phyloP scores from a whole-genome alignment of 2,113 vertebrate genomes.

The Amphiprion percula region DNA sequence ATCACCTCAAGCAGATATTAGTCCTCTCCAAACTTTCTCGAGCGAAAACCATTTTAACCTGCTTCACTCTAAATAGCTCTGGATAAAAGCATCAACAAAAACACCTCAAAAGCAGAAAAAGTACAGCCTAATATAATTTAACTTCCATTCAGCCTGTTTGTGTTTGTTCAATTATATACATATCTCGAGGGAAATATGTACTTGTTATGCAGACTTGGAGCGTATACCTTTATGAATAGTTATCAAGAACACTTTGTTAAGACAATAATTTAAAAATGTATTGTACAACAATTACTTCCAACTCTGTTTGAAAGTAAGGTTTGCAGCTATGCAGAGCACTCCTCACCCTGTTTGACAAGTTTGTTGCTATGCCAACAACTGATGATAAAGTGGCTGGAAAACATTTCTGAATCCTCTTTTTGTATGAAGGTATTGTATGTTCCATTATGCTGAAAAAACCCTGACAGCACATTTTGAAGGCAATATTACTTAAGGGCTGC shows the following conservation, averaged over 20 bases:
- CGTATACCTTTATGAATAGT: constrained; percentile 15
- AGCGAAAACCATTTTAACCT: not conserved
- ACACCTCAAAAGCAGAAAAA: not conserved
- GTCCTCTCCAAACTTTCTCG: not conserved
- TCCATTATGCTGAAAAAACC: constrained; percentile 40
- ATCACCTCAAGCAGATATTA: not conserved
- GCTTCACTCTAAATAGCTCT: not conserved
- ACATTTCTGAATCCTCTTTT: constrained; percentile 32
- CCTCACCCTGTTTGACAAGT: constrained; percentile 20
- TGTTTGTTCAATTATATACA: constrained; percentile 14
- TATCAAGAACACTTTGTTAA: constrained; percentile 23
- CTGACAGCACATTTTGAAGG: constrained; percentile 39
- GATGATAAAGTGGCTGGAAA: constrained; percentile 35
- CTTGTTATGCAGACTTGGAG: not conserved
- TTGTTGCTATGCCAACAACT: constrained; percentile 61
- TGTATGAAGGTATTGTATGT: constrained; percentile 22
- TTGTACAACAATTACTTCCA: constrained; percentile 3
- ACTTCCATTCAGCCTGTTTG: constrained; percentile 4
- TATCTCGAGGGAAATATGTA: constrained; percentile 32
- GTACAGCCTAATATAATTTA: constrained; percentile 17
- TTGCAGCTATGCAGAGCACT: constrained; percentile 2
- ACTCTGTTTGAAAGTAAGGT: not conserved
- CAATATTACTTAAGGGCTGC: constrained; percentile 36
- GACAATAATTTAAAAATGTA: constrained; percentile 31
- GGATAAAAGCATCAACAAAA: not conserved